phyloP scores from a whole-genome alignment of 2,113 vertebrate species.

The Notiomystis cincta region DNA sequence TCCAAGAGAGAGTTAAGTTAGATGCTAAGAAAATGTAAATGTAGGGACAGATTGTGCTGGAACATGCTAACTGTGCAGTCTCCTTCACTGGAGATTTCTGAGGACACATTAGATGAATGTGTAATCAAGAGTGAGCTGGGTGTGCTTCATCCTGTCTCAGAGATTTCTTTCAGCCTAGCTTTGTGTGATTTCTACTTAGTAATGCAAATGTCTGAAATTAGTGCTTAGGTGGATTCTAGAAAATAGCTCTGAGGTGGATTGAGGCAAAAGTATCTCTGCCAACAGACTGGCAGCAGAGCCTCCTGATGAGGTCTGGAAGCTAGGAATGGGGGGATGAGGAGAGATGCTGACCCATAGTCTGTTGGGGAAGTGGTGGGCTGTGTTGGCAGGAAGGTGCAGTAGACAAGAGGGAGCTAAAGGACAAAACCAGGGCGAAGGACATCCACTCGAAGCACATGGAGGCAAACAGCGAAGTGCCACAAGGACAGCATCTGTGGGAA shows the following conservation, averaged over 20 bases:
- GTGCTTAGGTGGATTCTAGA: background rate
- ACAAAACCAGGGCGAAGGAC: background rate
- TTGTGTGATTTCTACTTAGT: conserved; percentile 37
- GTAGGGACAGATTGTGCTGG: conserved; percentile 38
- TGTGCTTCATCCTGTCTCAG: conserved; percentile 38
- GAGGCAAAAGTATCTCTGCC: background rate
- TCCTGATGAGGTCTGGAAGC: background rate
- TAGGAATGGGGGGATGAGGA: background rate
- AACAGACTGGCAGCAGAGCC: background rate
- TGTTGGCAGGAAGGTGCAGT: background rate
- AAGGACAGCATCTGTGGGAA: background rate
- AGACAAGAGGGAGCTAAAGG: background rate
- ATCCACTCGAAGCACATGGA: background rate
- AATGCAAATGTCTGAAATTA: conserved; percentile 48
- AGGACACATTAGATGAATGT: conserved; percentile 38
- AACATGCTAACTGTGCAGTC: conserved; percentile 40
- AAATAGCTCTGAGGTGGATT: background rate
- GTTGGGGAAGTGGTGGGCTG: background rate
- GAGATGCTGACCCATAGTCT: background rate
- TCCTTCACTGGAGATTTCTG: conserved; percentile 44
- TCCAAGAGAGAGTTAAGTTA: background rate
- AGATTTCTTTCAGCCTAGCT: conserved; percentile 40
- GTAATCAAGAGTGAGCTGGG: conserved; percentile 44
- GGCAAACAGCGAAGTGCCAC: background rate
- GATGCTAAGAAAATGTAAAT: background rate